Evolutionary conservation across 2,113 vertebrate species (phyloP).

Genomic region (Pampusana beccarii): DNA sequence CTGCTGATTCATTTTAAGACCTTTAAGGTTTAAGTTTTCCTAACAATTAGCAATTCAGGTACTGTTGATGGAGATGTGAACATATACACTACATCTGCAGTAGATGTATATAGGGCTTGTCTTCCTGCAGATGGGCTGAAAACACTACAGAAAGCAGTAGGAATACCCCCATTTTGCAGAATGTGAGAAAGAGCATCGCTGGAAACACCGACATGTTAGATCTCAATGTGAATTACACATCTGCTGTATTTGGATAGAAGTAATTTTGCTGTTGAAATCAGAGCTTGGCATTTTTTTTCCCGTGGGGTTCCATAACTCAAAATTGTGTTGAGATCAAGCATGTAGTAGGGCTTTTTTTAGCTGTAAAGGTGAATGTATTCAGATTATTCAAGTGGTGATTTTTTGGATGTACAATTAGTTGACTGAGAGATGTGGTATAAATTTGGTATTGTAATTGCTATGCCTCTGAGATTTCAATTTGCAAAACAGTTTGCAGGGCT

Average conservation of each 20-base stretch:
- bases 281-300: conserved; percentile 20
- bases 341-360: background rate
- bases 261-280: conserved; percentile 56
- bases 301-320: conserved; percentile 23
- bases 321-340: conserved; percentile 49
- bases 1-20: background rate
- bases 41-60: background rate
- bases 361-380: conserved; percentile 62
- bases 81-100: too few relatives aligned
- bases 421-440: conserved; percentile 53
- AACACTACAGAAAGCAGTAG: background rate
- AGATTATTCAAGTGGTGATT: conserved; percentile 67
- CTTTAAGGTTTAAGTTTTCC: background rate
- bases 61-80: background rate
- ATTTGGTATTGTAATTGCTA: conserved; percentile 63
- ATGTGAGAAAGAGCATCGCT: background rate
- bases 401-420: conserved; percentile 67
- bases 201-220: background rate
- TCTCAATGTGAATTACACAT: conserved; percentile 23
- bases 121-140: background rate
- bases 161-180: background rate
- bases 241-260: conserved; percentile 38
- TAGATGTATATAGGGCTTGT: background rate
- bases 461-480: conserved; percentile 60
- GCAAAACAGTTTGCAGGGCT: conserved; percentile 36